Base-by-base conservation (phyloP, 2,888 invertebrate genomes). In the Diadromus collaris region DNA sequence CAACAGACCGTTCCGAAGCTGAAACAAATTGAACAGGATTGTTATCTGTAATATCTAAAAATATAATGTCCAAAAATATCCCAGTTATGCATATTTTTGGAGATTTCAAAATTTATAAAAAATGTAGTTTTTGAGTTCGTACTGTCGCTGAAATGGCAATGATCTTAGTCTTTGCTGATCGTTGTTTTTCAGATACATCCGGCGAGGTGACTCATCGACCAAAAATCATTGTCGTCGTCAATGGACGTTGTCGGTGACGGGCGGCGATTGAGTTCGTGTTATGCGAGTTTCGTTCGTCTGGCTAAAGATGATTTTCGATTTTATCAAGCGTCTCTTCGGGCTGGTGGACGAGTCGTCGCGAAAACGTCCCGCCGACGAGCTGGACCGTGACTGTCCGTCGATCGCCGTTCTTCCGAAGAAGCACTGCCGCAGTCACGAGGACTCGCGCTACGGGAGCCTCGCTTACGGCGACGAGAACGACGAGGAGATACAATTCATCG, bases 241-340 rank as follows among this genome's bases (percentile, higher is more conserved):
- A 82, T 77, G 79, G 83, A 74, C 46, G 56, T 71, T 44, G 60
- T 51, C 34, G n/a, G 29, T 13, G 10, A 41, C n/a, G 10, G 16
- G 2, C 48, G 19, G 10, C 69, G 51, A 32, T 32, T 48, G 21
- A 51, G 51, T 78, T 74, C 63, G 67, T 80, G 69, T 77, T 74
- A 69, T 75, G 74, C 73, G 63, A 61, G 63, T 38, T 64, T 80
- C 75, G 73, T 63, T 68, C 56, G 41, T 48, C 46, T 21, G 78
- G 76, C 46, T 84, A 75, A 80, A 76, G 68, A 80, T 81, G 80
- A 44, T 88, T 63, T 89, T 88, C 80, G 83, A 85, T 34, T 86
- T 86, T 46, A 51, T 89, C n/a, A 88, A 83, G 68, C 86, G 80
- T 65, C 34, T 89, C 0, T 86, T 89, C 19, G 83, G 85, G 1